Percentiles rank a stretch among this genome's conserved stretches.
Evolutionary conservation across 2,113 vertebrate species (phyloP).

Genomic region (Pedetes capensis): DNA sequence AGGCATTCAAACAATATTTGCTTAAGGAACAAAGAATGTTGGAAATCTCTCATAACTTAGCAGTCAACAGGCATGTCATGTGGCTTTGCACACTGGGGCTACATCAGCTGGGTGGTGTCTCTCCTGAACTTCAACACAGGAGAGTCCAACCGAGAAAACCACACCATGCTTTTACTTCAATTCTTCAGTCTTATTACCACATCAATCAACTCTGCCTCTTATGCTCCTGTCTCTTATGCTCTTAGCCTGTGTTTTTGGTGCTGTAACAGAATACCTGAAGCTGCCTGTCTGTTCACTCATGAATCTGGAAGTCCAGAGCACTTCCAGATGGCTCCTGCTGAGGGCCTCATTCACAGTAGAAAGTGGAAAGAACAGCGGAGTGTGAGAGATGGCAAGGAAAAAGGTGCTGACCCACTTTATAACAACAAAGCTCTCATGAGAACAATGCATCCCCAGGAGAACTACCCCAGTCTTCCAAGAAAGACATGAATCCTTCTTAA

Average conservation of each 20-base stretch:
- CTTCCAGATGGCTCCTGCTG: not conserved
- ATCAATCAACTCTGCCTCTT: not conserved
- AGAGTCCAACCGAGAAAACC: not conserved
- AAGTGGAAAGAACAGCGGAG: not conserved
- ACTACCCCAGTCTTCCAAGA: too few species aligned
- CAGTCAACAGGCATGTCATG: not conserved
- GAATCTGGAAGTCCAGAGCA: not conserved
- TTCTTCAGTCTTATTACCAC: not conserved
- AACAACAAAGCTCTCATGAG: not conserved
- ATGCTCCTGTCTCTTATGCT: not conserved
- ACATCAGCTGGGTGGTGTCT: not conserved
- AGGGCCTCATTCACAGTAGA: too few species aligned
- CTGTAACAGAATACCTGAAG: not conserved
- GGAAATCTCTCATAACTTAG: not conserved
- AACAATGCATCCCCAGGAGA: not conserved
- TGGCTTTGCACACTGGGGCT: not conserved
- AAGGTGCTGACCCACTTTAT: not conserved
- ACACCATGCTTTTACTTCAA: not conserved
- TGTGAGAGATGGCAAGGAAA: too few species aligned
- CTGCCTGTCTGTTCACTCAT: not conserved
- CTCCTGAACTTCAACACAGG: not conserved
- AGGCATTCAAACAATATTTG: not conserved
- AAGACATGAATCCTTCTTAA: not conserved
- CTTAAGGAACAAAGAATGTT: not conserved
- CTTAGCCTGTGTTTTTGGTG: not conserved